These are phyloP conservation scores for Drosophila rubida DNA, from an alignment of 2,888 invertebrate species.

Conservation along the genomic window DNA sequence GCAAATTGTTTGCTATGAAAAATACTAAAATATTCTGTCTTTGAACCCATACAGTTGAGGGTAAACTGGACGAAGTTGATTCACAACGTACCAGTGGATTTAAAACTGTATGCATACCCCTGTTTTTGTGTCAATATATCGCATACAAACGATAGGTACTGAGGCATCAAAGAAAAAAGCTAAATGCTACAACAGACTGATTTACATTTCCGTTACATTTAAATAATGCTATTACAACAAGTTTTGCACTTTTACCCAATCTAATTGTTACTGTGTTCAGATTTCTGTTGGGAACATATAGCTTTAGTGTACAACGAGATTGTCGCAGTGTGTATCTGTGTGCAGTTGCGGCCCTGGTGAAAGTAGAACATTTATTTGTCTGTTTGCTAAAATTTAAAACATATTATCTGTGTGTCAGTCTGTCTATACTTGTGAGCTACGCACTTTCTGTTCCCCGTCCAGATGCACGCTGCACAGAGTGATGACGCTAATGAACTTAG, in stretches of 20 bases:
- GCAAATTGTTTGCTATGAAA: too few species aligned
- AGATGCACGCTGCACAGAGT: constrained; percentile 13
- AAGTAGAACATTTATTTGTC: constrained; percentile 75
- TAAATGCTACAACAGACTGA: not conserved
- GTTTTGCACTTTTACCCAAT: not conserved
- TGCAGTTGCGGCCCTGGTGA: constrained; percentile 54
- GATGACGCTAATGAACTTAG: constrained; percentile 61
- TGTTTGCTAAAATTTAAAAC: constrained; percentile 61
- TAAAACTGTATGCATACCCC: too few species aligned
- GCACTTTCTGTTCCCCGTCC: constrained; percentile 22
- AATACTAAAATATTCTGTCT: too few species aligned
- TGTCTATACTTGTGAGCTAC: constrained; percentile 34
- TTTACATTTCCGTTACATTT: constrained; percentile 1
- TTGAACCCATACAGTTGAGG: too few species aligned
- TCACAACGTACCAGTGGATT: too few species aligned
- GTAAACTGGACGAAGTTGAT: constrained; percentile 7
- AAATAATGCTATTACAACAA: not conserved
- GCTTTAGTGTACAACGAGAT: too few species aligned
- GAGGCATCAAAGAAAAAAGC: too few species aligned
- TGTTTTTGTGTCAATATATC: too few species aligned
- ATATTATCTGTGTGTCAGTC: constrained; percentile 48
- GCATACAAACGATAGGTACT: too few species aligned
- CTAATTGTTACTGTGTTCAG: too few species aligned
- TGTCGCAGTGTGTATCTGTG: not conserved
- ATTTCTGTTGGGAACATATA: too few species aligned